phyloP scores from a whole-genome alignment of 1,140 invertebrate genomes.

The Orchesella cincta region DNA sequence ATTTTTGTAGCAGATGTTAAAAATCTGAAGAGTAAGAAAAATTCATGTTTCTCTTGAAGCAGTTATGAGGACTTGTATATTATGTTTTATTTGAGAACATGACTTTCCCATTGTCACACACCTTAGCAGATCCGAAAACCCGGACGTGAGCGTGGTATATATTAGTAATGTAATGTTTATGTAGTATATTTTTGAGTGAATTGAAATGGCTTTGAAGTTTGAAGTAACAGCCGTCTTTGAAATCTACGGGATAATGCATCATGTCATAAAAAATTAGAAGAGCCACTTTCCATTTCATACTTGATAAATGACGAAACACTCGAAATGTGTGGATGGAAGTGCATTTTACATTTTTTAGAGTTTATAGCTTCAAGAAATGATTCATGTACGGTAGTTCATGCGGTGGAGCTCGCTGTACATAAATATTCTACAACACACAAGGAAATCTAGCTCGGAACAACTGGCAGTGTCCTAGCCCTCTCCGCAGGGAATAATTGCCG shows the following conservation, averaged over 20 bases:
- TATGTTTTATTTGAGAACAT: not conserved
- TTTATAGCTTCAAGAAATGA: too few species aligned
- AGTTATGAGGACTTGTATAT: not conserved
- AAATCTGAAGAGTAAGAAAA: not conserved
- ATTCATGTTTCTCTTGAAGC: not conserved
- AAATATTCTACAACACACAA: too few species aligned
- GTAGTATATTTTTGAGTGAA: too few species aligned
- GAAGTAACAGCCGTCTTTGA: too few species aligned
- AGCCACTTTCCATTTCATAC: slow-evolving; percentile 6
- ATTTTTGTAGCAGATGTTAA: not conserved
- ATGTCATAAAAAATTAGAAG: not conserved
- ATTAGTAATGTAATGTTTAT: too few species aligned
- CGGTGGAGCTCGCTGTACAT: too few species aligned
- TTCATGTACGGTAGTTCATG: too few species aligned
- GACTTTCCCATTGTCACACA: slow-evolving; percentile 13
- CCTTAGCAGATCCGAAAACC: not conserved
- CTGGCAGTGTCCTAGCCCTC: not conserved
- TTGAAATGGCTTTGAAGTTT: too few species aligned
- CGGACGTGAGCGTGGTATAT: not conserved
- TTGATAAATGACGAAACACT: not conserved
- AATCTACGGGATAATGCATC: not conserved
- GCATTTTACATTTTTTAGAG: too few species aligned
- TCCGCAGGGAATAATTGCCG: not conserved
- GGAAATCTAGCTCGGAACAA: not conserved
- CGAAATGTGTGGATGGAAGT: too few species aligned